Base-by-base conservation (phyloP, 1,140 invertebrate species). In the Pseudoatta argentina region DNA sequence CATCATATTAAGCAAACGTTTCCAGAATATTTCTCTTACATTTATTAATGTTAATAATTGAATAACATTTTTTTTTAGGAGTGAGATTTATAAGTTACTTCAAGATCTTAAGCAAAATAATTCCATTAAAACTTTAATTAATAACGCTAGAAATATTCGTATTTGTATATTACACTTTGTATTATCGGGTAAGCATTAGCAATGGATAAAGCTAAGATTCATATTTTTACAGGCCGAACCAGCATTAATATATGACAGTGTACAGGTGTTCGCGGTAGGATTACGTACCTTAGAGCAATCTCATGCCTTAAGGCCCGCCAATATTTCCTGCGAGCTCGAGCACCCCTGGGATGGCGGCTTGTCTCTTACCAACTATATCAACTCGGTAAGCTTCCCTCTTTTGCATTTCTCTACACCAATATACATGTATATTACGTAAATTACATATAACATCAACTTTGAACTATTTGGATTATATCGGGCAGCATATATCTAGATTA, bases 361-460 rank as follows among this genome's bases (percentile, higher is more conserved):
- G 59, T 97, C 97, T 87, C 96, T 98, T 61, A 97, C 97, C 90
- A 98, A 98, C 94, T 98, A 98, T 94, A 97, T 97, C 89, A 97
- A 97, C 94, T 96, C 97, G 88, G 97, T 97, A 94, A 96, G 96
- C 95, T 85, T 87, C 12, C 16, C 48, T 39, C 61, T 63, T 87
- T 64, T 57, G 39, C 59, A 5, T 55, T 57, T 81, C 14, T 39
- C n/a, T n/a, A 48, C 24, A 48, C 8, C 18, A 10, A n/a, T 44
- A 21, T 7, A 18, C 24, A 16, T 10, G 14, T 27, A n/a, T 24
- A 21, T 69, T 30, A 21, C 1, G 21, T 51, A 66, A 64, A 30
- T 30, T 51, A 64, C 27, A 30, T 39, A 14, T 59, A 69, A 48
- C 2, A 24, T 6, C 14, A 30, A 75, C 8, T 78, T 78, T 7